Evolutionary conservation across 2,797 vertebrate species (phyloP).

Genomic region (Sebastes itinus): DNA sequence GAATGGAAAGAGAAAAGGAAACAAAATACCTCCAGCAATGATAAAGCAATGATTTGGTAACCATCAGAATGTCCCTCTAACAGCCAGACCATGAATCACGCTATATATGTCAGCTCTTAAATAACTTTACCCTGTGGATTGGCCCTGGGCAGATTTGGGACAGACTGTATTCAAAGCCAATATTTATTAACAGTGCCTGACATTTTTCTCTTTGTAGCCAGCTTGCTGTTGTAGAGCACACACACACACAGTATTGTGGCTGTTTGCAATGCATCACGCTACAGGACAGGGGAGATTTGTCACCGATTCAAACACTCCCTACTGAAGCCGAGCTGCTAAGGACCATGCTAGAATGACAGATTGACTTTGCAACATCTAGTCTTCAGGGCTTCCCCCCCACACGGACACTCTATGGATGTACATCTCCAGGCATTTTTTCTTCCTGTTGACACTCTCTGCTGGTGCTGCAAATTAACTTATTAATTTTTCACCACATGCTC

Average conservation of each 20-base stretch:
- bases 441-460: conserved; percentile 73
- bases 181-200: conserved; percentile 65
- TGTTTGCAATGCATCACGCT: conserved; percentile 67
- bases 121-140: conserved; percentile 47
- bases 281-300: conserved; percentile 67
- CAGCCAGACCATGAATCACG: conserved; percentile 41
- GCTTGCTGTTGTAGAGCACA: conserved; percentile 48
- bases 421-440: conserved; percentile 57
- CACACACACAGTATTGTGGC: conserved; percentile 55
- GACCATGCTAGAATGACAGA: conserved; percentile 59
- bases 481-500: conserved; percentile 80
- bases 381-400: conserved; percentile 64
- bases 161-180: conserved; percentile 53
- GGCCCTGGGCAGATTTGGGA: conserved; percentile 45
- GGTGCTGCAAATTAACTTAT: conserved; percentile 80
- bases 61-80: conserved; percentile 30
- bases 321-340: conserved; percentile 48
- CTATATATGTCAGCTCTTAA: conserved; percentile 44
- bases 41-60: conserved; percentile 63
- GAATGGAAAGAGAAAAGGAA: conserved; percentile 21
- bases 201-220: conserved; percentile 56
- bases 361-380: conserved; percentile 53
- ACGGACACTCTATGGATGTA: conserved; percentile 51
- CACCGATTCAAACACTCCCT: conserved; percentile 63
- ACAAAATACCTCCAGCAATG: conserved; percentile 27